Conservation (phyloP, 2,113 vertebrate species). For the Eubucco bourcierii region DNA sequence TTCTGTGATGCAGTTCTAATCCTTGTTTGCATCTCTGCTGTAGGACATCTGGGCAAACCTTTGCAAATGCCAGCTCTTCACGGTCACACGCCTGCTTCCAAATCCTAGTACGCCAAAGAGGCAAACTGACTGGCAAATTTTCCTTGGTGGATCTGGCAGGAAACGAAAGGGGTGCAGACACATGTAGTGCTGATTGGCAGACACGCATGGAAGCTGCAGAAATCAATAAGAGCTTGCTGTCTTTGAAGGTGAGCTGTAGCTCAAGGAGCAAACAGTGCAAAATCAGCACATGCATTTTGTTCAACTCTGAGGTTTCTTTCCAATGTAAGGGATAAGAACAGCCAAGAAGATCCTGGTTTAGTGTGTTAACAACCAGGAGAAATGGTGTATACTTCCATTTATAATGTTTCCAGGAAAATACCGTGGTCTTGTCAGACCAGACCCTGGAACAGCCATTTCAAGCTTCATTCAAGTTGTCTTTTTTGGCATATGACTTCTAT, state of each 20-base stretch:
- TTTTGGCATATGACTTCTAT: neutral
- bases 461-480: neutral
- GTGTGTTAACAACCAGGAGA: neutral
- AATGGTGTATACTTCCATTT: neutral
- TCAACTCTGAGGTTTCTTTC: neutral
- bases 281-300: neutral
- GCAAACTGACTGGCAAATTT: constrained; percentile 89
- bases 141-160: constrained; percentile 97
- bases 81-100: constrained; percentile 96
- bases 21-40: neutral
- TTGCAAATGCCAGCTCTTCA: constrained; percentile 92
- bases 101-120: constrained; percentile 83
- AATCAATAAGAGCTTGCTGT: constrained; percentile 96
- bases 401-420: neutral
- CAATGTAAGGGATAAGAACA: neutral
- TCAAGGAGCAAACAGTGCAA: neutral
- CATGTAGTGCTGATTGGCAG: constrained; percentile 87
- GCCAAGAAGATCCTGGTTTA: neutral
- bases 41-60: constrained; percentile 96
- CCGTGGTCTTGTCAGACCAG: neutral
- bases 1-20: neutral
- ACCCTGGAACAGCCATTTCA: neutral
- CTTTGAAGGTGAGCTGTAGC: constrained; percentile 88
- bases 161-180: constrained; percentile 93
- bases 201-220: constrained; percentile 92